Conservation (phyloP, 2,113 vertebrate genomes). For the Tachysurus fulvidraco region DNA sequence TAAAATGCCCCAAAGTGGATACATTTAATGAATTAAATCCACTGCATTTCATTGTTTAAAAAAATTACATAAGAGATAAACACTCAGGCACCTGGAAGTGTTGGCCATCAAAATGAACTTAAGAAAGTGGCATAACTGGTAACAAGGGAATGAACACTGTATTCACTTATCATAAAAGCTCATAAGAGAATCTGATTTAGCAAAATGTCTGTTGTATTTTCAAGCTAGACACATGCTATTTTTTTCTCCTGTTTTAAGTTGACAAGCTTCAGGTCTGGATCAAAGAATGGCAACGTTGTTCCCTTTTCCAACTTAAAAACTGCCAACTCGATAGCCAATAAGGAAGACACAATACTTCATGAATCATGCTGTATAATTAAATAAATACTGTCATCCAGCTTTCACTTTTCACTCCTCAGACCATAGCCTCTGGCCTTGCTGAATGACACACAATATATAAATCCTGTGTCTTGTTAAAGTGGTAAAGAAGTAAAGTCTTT, state of each 20-base stretch:
- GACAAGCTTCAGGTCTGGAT: not conserved
- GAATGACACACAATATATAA: not conserved
- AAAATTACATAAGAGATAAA: not conserved
- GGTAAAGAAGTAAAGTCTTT: not conserved
- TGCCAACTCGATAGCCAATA: not conserved
- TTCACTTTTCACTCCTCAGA: not conserved
- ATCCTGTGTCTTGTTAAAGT: not conserved
- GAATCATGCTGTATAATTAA: not conserved
- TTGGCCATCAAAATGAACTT: not conserved
- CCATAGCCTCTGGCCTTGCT: not conserved
- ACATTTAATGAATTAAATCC: too few species aligned
- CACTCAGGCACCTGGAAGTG: not conserved
- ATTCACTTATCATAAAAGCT: not conserved
- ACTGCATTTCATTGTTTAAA: not conserved
- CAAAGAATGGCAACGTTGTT: not conserved
- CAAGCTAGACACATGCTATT: too few species aligned
- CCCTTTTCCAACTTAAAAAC: not conserved
- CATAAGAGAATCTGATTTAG: not conserved
- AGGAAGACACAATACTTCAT: not conserved
- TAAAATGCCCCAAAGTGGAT: not conserved
- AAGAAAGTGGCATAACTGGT: not conserved
- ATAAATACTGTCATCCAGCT: not conserved
- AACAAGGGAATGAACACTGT: not conserved
- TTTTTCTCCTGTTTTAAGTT: not conserved
- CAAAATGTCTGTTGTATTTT: not conserved